Base-by-base conservation (phyloP, 2,888 invertebrate genomes). In the Magallana nippona region DNA sequence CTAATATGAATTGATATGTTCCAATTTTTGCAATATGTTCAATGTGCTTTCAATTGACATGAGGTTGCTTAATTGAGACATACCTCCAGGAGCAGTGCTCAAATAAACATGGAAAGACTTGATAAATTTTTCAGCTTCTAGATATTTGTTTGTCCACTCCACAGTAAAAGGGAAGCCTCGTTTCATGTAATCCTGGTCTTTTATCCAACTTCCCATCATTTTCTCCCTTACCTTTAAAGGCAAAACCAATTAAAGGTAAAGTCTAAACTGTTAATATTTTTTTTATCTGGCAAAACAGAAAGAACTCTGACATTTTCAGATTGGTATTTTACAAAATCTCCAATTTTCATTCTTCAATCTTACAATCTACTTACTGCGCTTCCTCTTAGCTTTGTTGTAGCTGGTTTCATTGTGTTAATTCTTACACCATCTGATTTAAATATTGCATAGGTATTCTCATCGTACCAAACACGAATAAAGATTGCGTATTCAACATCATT, bases 391-490 rank as follows among this genome's bases (percentile, higher is more conserved):
- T 58, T 82, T 1, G 87, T 85, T 11, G 85, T 32, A 56, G 83
- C 57, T 0, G 88, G 88, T 57, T 85, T 86, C 82, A 78, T 83
- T 10, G 86, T 81, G n/a, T 82, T 82, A 32, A 89, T 85, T 22
- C 83, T 85, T 10, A 87, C 83, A 15, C 89, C 88, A 11, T 77
- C 62, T 55, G 88, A 88, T 85, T 88, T 89, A 57, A 87, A 89
- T 10, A 87, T 62, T 15, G 87, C 86, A 82, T 81, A 87, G 5
- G 63, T 84, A 27, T 84, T 86, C 8, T n/a, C 17, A 57, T 79
- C 80, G 77, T 87, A 89, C 89, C 89, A 89, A 1, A 79, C 88
- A 27, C 87, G 82, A 0, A 89, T 84, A 82, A 89, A 89, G 19
- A 88, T 71, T n/a, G 87, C 85, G 44, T 88, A 89, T 10, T 57